Conservation (phyloP, 2,888 invertebrate species). For the Chrysotoxum bicinctum region DNA sequence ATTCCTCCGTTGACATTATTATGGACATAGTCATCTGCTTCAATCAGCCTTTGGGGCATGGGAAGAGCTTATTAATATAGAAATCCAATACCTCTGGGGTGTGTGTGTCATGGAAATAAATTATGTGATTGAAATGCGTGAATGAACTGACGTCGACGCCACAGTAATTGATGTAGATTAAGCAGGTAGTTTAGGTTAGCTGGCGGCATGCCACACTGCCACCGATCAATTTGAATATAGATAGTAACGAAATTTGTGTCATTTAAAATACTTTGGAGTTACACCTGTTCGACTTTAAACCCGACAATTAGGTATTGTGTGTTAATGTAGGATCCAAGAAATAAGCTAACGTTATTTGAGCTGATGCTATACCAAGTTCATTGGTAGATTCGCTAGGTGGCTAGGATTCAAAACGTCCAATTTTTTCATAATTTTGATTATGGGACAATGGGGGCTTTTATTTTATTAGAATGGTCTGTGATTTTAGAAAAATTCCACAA, state of each 20-base stretch:
- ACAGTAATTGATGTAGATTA: slow-evolving; percentile 21
- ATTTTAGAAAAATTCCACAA: too few relatives aligned
- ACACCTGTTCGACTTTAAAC: not conserved
- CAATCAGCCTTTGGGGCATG: not conserved
- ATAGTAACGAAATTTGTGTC: not conserved
- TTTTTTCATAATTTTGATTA: too few relatives aligned
- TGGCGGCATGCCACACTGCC: slow-evolving; percentile 26
- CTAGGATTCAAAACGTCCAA: too few relatives aligned
- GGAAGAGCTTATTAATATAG: not conserved
- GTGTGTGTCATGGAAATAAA: slow-evolving; percentile 23
- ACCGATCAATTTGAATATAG: too few relatives aligned
- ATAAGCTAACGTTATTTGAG: not conserved
- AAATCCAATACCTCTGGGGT: slow-evolving; percentile 2
- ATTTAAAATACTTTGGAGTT: not conserved
- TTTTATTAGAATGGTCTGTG: too few relatives aligned
- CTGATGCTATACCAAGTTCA: too few relatives aligned
- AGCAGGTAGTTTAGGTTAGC: slow-evolving; percentile 3
- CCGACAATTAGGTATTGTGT: not conserved
- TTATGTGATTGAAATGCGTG: slow-evolving; percentile 39
- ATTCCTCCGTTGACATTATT: not conserved
- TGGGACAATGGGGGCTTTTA: too few relatives aligned
- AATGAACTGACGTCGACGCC: slow-evolving; percentile 33
- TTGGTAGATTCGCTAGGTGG: too few relatives aligned
- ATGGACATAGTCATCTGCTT: slow-evolving; percentile 13
- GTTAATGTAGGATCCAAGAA: not conserved